Conservation (phyloP, 1,140 invertebrate species). For the Drosophila nasuta region DNA sequence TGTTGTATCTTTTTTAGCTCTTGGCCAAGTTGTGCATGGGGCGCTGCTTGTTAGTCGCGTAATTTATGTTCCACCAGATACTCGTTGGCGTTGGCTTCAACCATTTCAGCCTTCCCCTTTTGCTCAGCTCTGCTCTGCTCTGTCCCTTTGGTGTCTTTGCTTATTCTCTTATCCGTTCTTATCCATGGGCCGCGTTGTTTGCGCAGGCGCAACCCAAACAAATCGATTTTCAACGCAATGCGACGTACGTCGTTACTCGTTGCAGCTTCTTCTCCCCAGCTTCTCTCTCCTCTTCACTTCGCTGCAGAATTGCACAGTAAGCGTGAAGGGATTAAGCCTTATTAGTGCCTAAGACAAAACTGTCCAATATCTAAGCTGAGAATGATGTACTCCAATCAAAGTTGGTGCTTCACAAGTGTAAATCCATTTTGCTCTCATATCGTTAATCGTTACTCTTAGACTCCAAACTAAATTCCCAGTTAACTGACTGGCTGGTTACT, state of each 20-base stretch:
- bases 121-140: neutral
- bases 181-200: constrained; percentile 80
- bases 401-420: neutral
- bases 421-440: constrained; percentile 15
- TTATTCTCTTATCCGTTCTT: constrained; percentile 82
- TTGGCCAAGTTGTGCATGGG: constrained; percentile 61
- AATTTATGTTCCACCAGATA: constrained; percentile 84
- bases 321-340: constrained; percentile 81
- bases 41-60: constrained; percentile 84
- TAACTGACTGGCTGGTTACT: neutral
- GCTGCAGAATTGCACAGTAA: constrained; percentile 66
- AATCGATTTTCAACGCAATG: constrained; percentile 84
- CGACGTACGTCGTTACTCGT: constrained; percentile 55
- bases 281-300: neutral
- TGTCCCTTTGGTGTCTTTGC: constrained; percentile 62
- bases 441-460: constrained; percentile 22
- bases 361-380: neutral
- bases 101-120: constrained; percentile 29
- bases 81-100: constrained; percentile 79
- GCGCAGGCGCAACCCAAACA: constrained; percentile 84
- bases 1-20: constrained; percentile 73
- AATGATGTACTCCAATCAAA: neutral
- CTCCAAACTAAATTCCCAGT: constrained; percentile 10
- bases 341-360: constrained; percentile 62
- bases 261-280: neutral